These are phyloP conservation scores for Campoplex capitator DNA, from an alignment of 2,888 invertebrate species.

Conservation along the genomic window DNA sequence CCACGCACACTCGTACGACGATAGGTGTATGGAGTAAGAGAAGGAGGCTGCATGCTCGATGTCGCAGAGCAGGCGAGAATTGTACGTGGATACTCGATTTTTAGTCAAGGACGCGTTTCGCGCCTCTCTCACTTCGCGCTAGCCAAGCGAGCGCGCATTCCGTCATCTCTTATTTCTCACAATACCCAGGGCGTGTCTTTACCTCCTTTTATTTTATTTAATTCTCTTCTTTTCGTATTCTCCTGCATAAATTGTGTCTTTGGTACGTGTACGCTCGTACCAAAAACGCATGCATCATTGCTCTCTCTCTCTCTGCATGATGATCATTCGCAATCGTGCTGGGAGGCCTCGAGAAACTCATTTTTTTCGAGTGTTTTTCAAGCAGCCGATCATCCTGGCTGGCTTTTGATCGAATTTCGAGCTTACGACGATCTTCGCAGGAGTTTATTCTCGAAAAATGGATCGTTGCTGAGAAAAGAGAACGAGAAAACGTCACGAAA, in stretches of 20 bases:
- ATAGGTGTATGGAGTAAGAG: not conserved
- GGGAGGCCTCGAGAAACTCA: not conserved
- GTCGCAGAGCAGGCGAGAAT: conserved; percentile 38
- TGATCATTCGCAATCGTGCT: not conserved
- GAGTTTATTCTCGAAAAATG: not conserved
- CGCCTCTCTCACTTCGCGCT: conserved; percentile 51
- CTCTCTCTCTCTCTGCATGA: not conserved
- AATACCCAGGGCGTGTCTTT: conserved; percentile 65
- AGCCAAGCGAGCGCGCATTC: conserved; percentile 64
- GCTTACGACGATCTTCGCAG: not conserved
- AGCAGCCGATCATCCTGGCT: not conserved
- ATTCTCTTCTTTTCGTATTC: not conserved
- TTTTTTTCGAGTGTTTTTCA: not conserved
- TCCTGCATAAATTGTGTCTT: not conserved
- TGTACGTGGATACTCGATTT: conserved; percentile 29
- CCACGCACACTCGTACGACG: conserved; percentile 54
- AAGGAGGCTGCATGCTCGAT: conserved; percentile 27
- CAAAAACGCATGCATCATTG: not conserved
- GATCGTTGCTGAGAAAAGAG: too few relatives aligned
- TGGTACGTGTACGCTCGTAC: too few relatives aligned
- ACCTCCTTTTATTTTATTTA: not conserved
- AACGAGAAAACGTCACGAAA: not conserved
- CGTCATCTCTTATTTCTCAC: conserved; percentile 63
- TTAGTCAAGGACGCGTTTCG: conserved; percentile 65
- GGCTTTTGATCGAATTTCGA: not conserved